A percentile compares a stretch with the other conserved stretches of the same genome.
Conservation (phyloP, 2,113 vertebrate genomes). For the Hemicordylus capensis region DNA sequence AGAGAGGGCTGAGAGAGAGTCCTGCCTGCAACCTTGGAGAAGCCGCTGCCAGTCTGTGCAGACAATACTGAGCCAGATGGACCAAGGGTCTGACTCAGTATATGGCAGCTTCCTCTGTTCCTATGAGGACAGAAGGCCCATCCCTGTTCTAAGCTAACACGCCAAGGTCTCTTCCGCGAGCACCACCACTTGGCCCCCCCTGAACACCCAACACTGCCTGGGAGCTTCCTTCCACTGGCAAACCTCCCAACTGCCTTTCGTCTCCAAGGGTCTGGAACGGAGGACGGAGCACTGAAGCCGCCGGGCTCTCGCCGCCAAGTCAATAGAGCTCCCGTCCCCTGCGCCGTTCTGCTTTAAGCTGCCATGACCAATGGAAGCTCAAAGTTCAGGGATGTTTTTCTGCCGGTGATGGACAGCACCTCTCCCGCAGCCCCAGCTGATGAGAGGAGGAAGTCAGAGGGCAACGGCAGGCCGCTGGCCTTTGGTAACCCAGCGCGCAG, state of each 20-base stretch:
- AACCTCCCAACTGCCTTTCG: background rate
- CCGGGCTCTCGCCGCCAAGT: conserved; percentile 10
- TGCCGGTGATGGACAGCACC: background rate
- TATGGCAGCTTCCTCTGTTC: too few species aligned
- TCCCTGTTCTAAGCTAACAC: background rate
- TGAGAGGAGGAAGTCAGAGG: conserved; percentile 31
- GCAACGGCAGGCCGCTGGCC: conserved; percentile 36
- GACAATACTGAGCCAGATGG: too few species aligned
- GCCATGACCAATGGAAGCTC: conserved; percentile 8
- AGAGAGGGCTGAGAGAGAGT: too few species aligned
- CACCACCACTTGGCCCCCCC: background rate
- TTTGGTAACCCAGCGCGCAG: conserved; percentile 24
- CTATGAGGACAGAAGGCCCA: background rate
- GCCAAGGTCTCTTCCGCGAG: background rate
- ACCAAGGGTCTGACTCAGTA: too few species aligned
- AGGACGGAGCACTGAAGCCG: background rate
- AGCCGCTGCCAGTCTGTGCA: too few species aligned
- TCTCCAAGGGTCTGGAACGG: background rate
- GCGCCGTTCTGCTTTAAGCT: conserved; percentile 18
- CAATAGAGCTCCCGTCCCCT: background rate
- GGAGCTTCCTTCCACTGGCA: background rate
- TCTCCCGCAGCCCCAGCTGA: background rate
- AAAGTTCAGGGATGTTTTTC: background rate
- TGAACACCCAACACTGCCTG: background rate
- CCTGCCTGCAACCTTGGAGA: too few species aligned